phyloP scores from a whole-genome alignment of 2,797 vertebrate genomes.

The Tenualosa thibaudeaui region DNA sequence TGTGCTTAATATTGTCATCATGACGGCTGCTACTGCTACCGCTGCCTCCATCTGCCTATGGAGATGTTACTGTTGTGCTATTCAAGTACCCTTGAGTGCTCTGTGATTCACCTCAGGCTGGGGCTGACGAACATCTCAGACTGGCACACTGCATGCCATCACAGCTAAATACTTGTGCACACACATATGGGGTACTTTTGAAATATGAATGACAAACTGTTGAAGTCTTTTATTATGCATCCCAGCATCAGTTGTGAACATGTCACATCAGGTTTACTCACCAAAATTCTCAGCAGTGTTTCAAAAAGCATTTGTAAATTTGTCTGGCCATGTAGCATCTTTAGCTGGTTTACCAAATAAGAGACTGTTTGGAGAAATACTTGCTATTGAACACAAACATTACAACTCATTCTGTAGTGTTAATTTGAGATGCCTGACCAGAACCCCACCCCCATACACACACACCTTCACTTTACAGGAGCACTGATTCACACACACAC shows the following conservation, averaged over 20 bases:
- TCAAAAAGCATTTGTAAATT: neutral
- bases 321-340: neutral
- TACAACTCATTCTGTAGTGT: neutral
- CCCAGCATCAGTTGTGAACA: neutral
- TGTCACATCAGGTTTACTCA: neutral
- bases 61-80: conserved; percentile 10
- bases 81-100: conserved; percentile 19
- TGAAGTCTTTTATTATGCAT: neutral
- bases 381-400: neutral
- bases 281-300: neutral
- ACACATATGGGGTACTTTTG: neutral
- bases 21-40: conserved; percentile 56
- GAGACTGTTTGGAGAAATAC: neutral
- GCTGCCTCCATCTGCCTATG: neutral
- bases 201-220: neutral
- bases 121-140: neutral
- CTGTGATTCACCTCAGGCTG: neutral
- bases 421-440: neutral
- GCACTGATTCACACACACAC: too few relatives aligned
- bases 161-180: neutral
- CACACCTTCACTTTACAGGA: too few relatives aligned
- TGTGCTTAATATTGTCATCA: conserved; percentile 73
- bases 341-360: neutral
- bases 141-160: neutral
- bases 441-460: neutral